Evolutionary conservation across 2,797 vertebrate genomes (phyloP), one percentile per base, ranked within the genome.

Genomic region (Lates japonicus): DNA sequence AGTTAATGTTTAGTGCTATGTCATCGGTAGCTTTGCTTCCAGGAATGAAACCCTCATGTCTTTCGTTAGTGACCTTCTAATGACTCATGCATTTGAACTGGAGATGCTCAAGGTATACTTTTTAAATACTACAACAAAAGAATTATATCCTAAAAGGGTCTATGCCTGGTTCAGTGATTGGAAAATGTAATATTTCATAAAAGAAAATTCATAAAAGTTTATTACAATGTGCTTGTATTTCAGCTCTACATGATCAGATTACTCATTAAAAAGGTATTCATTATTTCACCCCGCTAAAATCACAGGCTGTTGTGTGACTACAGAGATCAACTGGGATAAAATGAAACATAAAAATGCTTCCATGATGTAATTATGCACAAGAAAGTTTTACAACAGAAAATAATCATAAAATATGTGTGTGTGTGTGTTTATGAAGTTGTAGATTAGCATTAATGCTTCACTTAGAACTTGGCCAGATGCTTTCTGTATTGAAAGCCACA

Each of bases 1-100:
- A 72, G 67, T 84, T 88, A 35, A 90, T 84, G 86, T 90, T 87
- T 88, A 84, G 84, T 87, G 64, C 55, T 58, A 3, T 75, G 74
- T 75, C 81, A 87, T 87, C 46, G 70, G 48, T 19, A 60, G 73
- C 76, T 81, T 70, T 39, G 83, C 83, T 83, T 85, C 67, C 87
- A 52, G 66, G 61, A 81, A 76, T 42, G 77, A 64, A 64, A 67
- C 46, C 55, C 41, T 81, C 74, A 54, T 78, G 51, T 65, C 71
- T 80, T 77, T 70, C 51, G 44, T 31, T 65, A 59, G 72, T 22
- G 29, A 73, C 60, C 72, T 51, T 66, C 73, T 62, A 73, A 81
- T 88, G 68, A 73, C 12, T 73, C 33, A 70, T 29, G 52, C 61
- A 42, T 48, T 55, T 59, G 4, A 70, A 63, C 29, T 25, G 5